phyloP scores from a whole-genome alignment of 2,797 vertebrate species.

The Mastacembelus armatus region DNA sequence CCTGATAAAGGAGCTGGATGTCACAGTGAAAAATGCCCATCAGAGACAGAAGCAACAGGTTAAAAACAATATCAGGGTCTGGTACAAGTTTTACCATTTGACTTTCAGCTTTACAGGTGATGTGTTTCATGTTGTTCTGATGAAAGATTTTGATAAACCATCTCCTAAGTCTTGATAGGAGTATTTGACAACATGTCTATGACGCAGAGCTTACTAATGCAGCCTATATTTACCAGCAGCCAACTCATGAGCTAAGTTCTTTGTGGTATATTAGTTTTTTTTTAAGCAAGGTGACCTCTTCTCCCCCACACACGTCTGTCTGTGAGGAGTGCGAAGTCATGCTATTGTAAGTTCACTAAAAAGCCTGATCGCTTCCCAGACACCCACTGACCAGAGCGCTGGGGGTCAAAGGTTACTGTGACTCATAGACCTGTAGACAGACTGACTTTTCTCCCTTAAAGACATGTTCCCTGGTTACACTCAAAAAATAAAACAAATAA shows the following conservation, averaged over 20 bases:
- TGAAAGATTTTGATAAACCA: background rate
- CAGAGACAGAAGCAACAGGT: background rate
- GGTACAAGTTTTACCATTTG: conserved; percentile 36
- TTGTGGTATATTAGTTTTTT: no score
- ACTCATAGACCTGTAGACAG: conserved; percentile 42
- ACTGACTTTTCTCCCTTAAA: conserved; percentile 21
- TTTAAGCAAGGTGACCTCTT: conserved; percentile 18
- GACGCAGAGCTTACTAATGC: background rate
- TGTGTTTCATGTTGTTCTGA: conserved; percentile 1
- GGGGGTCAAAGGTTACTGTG: conserved; percentile 65
- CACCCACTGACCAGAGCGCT: conserved; percentile 44
- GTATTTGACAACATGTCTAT: background rate
- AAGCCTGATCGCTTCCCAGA: conserved; percentile 32
- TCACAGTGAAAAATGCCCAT: conserved; percentile 36
- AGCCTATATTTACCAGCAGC: background rate
- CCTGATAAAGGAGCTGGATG: conserved; percentile 62
- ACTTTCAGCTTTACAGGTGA: conserved; percentile 5
- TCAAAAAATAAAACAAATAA: conserved; percentile 19
- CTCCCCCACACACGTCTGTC: background rate
- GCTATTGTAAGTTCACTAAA: conserved; percentile 32
- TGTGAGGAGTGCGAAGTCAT: conserved; percentile 31
- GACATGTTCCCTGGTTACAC: conserved; percentile 44
- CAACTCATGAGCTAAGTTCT: no score
- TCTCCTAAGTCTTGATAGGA: background rate
- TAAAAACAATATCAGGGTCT: conserved; percentile 26